Evolutionary conservation across 1,140 invertebrate species (phyloP).

Genomic region (Platyura marginata): DNA sequence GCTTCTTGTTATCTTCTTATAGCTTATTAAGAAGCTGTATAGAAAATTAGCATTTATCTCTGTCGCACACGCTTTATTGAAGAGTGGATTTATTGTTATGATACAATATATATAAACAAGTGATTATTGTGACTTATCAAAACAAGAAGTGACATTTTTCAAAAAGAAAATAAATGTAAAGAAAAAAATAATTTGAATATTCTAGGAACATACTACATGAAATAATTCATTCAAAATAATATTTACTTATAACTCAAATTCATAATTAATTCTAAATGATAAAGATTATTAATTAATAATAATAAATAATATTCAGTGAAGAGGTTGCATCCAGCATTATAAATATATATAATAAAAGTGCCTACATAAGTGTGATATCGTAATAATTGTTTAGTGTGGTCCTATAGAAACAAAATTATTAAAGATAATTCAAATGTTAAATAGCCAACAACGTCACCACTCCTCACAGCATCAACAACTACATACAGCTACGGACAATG

Average conservation of each 20-base stretch:
- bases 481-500: background rate
- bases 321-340: background rate
- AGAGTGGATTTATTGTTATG: background rate
- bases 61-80: background rate
- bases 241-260: too few species aligned
- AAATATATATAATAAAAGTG: background rate
- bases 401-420: background rate
- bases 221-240: too few species aligned
- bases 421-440: background rate
- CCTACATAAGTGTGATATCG: background rate
- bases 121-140: too few species aligned
- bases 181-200: too few species aligned
- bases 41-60: background rate
- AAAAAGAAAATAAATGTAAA: too few species aligned
- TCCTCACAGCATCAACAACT: background rate
- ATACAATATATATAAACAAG: too few species aligned
- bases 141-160: too few species aligned
- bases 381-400: background rate
- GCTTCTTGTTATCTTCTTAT: background rate
- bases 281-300: too few species aligned
- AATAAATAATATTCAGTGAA: too few species aligned
- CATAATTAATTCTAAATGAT: too few species aligned
- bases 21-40: background rate
- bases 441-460: background rate
- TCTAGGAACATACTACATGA: too few species aligned